These are phyloP conservation scores for Chiridota heheva DNA, from an alignment of 35 echinoderm and acorn worm genomes.

Conservation along the genomic window DNA sequence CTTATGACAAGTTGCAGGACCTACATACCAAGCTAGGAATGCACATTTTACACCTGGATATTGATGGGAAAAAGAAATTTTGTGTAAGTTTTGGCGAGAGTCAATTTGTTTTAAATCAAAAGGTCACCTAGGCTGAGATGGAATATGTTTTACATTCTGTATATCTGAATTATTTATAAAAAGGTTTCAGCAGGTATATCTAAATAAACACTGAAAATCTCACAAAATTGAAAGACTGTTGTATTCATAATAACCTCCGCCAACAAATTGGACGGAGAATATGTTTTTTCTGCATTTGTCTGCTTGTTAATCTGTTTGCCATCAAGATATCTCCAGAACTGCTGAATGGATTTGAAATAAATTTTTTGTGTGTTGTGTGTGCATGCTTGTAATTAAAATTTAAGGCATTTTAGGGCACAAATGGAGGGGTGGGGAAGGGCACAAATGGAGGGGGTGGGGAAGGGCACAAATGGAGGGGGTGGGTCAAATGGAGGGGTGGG, in stretches of 20 bases:
- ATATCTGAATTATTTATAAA: not conserved
- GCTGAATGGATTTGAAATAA: no score
- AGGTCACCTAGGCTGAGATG: not conserved
- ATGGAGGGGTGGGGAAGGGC: no score
- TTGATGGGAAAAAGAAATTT: slow-evolving; percentile 59
- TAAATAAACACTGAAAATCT: not conserved
- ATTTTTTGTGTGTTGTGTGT: no score
- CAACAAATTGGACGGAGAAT: not conserved
- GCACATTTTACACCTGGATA: slow-evolving; percentile 44
- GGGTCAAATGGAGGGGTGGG: no score
- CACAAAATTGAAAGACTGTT: not conserved
- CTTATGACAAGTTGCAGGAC: slow-evolving; percentile 67
- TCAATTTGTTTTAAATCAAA: not conserved
- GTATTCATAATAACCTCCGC: not conserved
- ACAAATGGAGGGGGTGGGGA: no score
- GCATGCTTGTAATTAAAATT: no score
- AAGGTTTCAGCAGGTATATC: not conserved
- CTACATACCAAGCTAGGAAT: slow-evolving; percentile 33
- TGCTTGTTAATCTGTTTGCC: no score
- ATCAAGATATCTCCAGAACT: no score
- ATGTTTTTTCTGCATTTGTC: no score
- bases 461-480: no score
- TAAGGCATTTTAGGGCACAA: no score
- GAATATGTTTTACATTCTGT: not conserved
- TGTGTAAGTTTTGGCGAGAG: slow-evolving; percentile 28